phyloP scores from a whole-genome alignment of 2,797 vertebrate species.

The Cygnus olor region DNA sequence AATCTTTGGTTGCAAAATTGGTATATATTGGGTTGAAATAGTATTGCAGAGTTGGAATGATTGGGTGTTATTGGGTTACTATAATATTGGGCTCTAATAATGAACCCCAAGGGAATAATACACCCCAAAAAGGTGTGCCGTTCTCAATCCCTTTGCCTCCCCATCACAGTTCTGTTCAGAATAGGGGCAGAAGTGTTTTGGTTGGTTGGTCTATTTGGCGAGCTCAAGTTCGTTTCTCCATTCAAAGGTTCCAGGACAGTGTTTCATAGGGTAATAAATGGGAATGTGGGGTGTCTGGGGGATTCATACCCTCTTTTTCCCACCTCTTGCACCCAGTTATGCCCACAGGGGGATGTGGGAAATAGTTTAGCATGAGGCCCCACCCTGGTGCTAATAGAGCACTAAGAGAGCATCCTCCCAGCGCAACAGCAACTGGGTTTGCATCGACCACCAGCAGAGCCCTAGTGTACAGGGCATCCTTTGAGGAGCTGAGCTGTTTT shows the following conservation, averaged over 20 bases:
- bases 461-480: fast-evolving
- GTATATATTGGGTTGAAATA: background rate
- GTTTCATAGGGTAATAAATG: background rate
- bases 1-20: background rate
- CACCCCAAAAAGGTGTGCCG: background rate
- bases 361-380: background rate
- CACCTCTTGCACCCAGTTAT: background rate
- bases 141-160: background rate
- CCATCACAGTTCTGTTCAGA: background rate
- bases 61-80: background rate
- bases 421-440: background rate
- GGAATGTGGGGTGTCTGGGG: background rate
- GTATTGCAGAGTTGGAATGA: background rate
- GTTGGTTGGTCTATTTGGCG: background rate
- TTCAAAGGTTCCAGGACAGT: background rate
- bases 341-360: too few relatives aligned
- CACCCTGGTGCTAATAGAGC: fast-evolving
- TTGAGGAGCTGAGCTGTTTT: background rate
- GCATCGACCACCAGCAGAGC: background rate
- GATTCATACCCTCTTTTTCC: background rate
- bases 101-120: background rate
- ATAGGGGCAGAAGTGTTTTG: background rate
- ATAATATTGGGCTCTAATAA: background rate
- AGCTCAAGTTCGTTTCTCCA: background rate
- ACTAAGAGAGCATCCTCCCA: background rate